A percentile compares a stretch with the other conserved stretches of the same genome.
These are phyloP conservation scores for Mirounga angustirostris DNA, from an alignment of 2,113 vertebrate species.

Conservation along the genomic window DNA sequence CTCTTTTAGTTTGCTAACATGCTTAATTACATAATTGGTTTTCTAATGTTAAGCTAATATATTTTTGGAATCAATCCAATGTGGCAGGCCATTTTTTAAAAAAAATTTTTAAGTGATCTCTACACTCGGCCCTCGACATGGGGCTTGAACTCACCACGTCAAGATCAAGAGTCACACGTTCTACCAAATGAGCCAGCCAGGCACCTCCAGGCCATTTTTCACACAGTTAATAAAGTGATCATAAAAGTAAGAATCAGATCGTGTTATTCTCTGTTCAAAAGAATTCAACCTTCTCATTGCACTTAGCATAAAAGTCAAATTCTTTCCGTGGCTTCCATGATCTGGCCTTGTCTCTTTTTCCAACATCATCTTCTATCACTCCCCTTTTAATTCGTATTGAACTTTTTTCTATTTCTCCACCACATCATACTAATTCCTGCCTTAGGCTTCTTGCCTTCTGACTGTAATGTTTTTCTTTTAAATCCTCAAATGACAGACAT, in stretches of 20 bases:
- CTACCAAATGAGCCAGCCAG: background rate
- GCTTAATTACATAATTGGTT: background rate
- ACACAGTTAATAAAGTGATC: background rate
- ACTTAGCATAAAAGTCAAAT: background rate
- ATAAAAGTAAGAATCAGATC: background rate
- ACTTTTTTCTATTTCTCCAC: background rate
- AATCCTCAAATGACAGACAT: background rate
- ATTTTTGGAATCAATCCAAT: background rate
- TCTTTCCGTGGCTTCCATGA: background rate
- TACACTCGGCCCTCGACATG: background rate
- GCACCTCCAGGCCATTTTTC: background rate
- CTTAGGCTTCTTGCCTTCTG: background rate
- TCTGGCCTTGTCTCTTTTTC: background rate
- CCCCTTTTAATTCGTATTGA: background rate
- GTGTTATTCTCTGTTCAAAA: background rate
- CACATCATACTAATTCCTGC: background rate
- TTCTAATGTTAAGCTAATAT: background rate
- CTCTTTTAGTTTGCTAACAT: background rate
- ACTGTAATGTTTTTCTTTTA: background rate
- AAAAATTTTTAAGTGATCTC: background rate
- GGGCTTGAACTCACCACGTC: background rate
- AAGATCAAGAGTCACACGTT: background rate
- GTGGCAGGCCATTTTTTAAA: background rate
- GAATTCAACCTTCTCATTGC: background rate
- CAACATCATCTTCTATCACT: background rate